Evolutionary conservation across 2,888 invertebrate genomes (phyloP), one percentile per base, ranked within the genome.

Genomic region (Acleris emargana): DNA sequence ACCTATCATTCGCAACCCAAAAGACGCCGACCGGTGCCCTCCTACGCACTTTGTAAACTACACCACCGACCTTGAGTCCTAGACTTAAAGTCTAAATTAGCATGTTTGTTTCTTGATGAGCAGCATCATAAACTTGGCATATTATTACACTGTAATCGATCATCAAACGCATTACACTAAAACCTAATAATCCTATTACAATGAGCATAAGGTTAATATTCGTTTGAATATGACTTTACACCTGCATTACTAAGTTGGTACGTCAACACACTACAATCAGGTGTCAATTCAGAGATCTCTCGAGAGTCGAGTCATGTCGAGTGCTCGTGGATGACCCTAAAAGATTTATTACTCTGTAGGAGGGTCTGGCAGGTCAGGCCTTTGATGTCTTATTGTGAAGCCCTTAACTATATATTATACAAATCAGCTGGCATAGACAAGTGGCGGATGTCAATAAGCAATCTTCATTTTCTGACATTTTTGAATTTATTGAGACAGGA

Each of bases 231-330:
- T 52, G 13, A 47, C 32, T 57, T 52, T 16, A 16, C 0, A 25
- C 13, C 17, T 2, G 38, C 17, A 22, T 25, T 16, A 17, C 0
- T 16, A 52, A 47, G 45, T 51, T 57, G 51, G 66, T 45, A 32
- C 49, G 53, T 66, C 64, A 60, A 22, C 51, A 54, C 50, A 50
- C 18, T 51, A 61, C 60, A 66, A 66, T 66, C 66, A 38, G 66
- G 60, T 66, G 66, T 66, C 66, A 66, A 66, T 61, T 66, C 66
- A 66, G 66, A 20, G 59, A 55, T 28, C 64, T 18, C 64, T 66
- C 55, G 60, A 66, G 60, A 22, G 45, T 61, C 17, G 45, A 45
- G n/a, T 16, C 57, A 55, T 62, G 45, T 61, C 17, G 45, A 45
- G n/a, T 2, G 62, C 62, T 57, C 28, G 55, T 50, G 47, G 32